phyloP scores from a whole-genome alignment of 2,113 vertebrate genomes.

The Panthera uncia region DNA sequence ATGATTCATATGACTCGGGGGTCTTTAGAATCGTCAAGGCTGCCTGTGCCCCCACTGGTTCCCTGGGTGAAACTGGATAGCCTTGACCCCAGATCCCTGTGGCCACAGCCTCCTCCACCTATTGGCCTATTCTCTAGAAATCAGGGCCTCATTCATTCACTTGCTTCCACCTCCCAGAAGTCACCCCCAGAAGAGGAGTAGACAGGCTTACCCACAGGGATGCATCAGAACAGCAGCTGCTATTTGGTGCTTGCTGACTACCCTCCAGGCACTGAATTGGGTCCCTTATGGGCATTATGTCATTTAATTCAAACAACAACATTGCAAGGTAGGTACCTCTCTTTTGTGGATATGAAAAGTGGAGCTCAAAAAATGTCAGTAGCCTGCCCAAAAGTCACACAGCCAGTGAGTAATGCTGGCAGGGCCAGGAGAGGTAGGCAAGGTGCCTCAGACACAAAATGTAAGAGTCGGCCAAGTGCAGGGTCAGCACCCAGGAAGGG shows the following conservation, averaged over 20 bases:
- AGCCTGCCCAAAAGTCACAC: background rate
- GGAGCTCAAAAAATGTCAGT: background rate
- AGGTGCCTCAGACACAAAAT: background rate
- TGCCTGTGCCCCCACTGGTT: background rate
- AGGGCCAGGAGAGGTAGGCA: background rate
- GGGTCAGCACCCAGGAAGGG: background rate
- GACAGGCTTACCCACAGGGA: background rate
- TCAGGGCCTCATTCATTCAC: background rate
- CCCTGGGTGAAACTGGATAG: background rate
- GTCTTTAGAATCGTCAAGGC: rapidly evolving
- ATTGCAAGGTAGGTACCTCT: background rate
- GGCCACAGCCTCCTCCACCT: background rate
- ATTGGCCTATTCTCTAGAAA: background rate
- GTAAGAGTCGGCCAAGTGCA: background rate
- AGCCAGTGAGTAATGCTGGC: background rate
- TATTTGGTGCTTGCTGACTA: background rate
- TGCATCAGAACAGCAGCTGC: background rate
- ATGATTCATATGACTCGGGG: rapidly evolving
- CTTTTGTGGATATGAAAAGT: background rate
- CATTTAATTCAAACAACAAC: background rate
- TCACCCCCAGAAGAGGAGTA: background rate
- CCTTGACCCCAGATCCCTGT: background rate
- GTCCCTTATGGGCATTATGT: background rate
- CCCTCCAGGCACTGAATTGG: background rate
- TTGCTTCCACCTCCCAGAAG: background rate